Evolutionary conservation across 2,113 vertebrate genomes (phyloP), one percentile per base, ranked within the genome.

Genomic region (Charina bottae): DNA sequence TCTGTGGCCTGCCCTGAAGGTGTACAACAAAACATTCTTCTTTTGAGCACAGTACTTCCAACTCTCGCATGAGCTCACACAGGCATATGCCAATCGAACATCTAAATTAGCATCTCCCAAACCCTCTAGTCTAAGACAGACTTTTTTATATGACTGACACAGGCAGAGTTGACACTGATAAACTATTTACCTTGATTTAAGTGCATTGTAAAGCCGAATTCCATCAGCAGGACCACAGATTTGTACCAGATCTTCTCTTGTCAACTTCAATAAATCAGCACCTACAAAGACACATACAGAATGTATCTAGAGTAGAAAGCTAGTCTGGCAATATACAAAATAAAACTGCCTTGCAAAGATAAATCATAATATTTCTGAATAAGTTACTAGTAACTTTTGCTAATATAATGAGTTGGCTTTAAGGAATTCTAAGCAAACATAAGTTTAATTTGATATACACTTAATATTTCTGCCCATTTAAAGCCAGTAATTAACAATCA

Each of bases 241-340:
- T 96, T 99, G 98, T 95, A 99, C 98, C 95, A 99, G 97, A 95
- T 99, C 99, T 90, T 99, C 99, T 95, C 98, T 98, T 91, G 98
- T 99, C 96, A 99, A 96, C 97, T 99, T 99, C 96, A 99, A 94
- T 97, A 99, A 98, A 98, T 99, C 99, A 97, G 98, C 98, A 98
- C 99, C 99, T 99, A 90, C 54, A 95, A 59, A 89, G 87, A 97
- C 85, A 97, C 86, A 88, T 2, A 33, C 88, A 92, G 17, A n/a
- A 1, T 12, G 83, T 5, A 87, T 33, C 0, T 53, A 91, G 28
- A 89, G 28, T 21, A 64, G 83, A 55, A 37, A 3, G 88, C 58
- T 46, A 94, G 64, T 24, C 49, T 49, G 8, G 49, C 28, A 2
- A 0, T 21, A 58, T 90, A 37, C 2, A 91, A 89, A 94, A 6